Percentiles rank a stretch among this genome's conserved stretches.
Evolutionary conservation across 2,797 vertebrate genomes (phyloP).

Genomic region (Enteromius viviparus): DNA sequence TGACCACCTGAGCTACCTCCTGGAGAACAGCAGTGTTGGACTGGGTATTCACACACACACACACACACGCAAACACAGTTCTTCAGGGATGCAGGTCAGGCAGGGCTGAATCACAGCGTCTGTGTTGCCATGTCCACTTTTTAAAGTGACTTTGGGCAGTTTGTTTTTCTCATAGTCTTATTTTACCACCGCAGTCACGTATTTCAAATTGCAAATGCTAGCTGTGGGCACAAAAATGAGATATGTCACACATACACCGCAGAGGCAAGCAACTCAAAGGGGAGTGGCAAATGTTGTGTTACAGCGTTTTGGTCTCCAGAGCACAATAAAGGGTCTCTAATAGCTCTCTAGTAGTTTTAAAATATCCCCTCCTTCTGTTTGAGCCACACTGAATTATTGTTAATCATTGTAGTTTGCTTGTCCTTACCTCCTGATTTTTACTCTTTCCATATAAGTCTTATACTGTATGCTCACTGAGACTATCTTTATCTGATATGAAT

Average conservation of each 20-base stretch:
- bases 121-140: constrained; percentile 24
- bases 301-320: not conserved
- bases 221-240: not conserved
- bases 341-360: not conserved
- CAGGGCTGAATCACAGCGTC: constrained; percentile 64
- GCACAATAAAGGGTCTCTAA: not conserved
- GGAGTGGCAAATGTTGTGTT: not conserved
- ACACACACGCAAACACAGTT: constrained; percentile 28
- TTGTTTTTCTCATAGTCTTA: not conserved
- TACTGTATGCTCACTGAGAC: not conserved
- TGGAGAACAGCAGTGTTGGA: constrained; percentile 90
- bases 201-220: not conserved
- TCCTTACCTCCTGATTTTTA: not conserved
- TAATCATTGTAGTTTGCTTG: not conserved
- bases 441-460: not conserved
- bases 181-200: not conserved
- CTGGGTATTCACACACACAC: constrained; percentile 74
- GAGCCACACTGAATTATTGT: not conserved
- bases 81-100: constrained; percentile 58
- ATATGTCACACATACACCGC: not conserved
- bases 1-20: constrained; percentile 87
- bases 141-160: not conserved
- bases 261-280: not conserved
- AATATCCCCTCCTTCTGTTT: constrained; percentile 6
- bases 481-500: not conserved